Evolutionary conservation across 1,140 invertebrate genomes (phyloP).

Genomic region (Hyphantria cunea): DNA sequence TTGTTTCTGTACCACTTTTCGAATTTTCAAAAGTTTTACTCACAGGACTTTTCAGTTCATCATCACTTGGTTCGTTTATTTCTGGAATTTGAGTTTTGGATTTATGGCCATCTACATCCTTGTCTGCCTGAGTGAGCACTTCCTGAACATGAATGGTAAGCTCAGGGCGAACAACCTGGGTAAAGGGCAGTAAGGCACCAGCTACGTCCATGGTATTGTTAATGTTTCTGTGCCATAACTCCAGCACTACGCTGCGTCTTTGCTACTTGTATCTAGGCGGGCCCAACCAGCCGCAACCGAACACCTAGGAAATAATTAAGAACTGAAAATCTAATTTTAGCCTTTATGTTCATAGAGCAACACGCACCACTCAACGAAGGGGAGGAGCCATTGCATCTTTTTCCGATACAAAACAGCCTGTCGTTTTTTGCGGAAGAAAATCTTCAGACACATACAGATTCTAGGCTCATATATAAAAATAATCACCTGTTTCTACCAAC

Average conservation of each 20-base stretch:
- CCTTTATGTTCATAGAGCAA: no score
- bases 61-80: conserved; percentile 64
- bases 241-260: conserved; percentile 82
- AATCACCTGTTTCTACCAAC: no score
- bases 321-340: no score
- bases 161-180: conserved; percentile 67
- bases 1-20: conserved; percentile 3
- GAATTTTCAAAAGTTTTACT: conserved; percentile 23
- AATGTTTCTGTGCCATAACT: conserved; percentile 80
- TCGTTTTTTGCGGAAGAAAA: no score
- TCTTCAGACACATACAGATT: no score
- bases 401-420: no score
- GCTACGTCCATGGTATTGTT: conserved; percentile 81
- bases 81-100: conserved; percentile 58
- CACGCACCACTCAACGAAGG: no score
- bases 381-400: no score
- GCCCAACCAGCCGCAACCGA: conserved; percentile 86
- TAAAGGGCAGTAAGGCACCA: conserved; percentile 72
- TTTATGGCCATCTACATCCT: conserved; percentile 42
- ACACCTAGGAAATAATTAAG: conserved; percentile 72
- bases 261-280: conserved; percentile 84
- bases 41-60: conserved; percentile 31
- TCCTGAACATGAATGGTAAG: conserved; percentile 72
- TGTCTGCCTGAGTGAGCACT: conserved; percentile 65
- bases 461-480: no score